phyloP scores from a whole-genome alignment of 35 echinoderm and acorn worm species.

The Holothuria glaberrima region DNA sequence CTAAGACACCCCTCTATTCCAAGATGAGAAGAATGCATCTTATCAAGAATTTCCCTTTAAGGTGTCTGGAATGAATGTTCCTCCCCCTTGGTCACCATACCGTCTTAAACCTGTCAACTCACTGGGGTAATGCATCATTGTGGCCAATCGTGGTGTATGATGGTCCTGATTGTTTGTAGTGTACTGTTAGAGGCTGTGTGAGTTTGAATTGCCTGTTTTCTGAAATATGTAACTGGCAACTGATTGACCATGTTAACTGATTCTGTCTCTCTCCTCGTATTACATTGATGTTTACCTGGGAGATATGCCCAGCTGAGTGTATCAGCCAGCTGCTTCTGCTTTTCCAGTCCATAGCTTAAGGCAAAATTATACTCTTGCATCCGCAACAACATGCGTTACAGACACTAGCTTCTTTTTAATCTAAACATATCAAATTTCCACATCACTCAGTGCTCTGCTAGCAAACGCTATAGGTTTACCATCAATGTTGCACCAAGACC shows the following conservation, averaged over 20 bases:
- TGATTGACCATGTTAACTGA: slow-evolving; percentile 65
- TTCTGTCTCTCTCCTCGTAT: slow-evolving; percentile 47
- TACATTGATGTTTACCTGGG: slow-evolving; percentile 11
- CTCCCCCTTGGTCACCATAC: slow-evolving; percentile 71
- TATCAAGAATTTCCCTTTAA: slow-evolving; percentile 57
- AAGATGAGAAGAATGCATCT: slow-evolving; percentile 60
- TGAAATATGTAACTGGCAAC: slow-evolving; percentile 55
- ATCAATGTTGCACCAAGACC: slow-evolving; percentile 56
- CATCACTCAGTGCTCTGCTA: slow-evolving; percentile 58
- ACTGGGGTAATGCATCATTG: slow-evolving; percentile 30
- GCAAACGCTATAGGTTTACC: slow-evolving; percentile 73
- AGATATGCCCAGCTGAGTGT: slow-evolving; percentile 57
- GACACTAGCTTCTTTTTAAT: slow-evolving; percentile 37
- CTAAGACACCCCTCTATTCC: slow-evolving; percentile 69
- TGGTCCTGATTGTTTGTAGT: slow-evolving; percentile 37
- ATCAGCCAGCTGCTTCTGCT: slow-evolving; percentile 56
- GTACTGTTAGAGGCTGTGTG: slow-evolving; percentile 67
- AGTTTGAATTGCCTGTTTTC: slow-evolving; percentile 8
- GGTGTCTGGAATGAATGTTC: slow-evolving; percentile 65
- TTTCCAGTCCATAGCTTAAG: slow-evolving; percentile 56
- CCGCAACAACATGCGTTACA: slow-evolving; percentile 37
- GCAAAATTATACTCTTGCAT: slow-evolving; percentile 51
- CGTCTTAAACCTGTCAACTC: slow-evolving; percentile 73
- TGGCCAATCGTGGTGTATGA: slow-evolving; percentile 75
- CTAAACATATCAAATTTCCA: slow-evolving; percentile 40